These are phyloP conservation scores for Aphis gossypii DNA, from an alignment of 1,140 invertebrate genomes.

Conservation along the genomic window DNA sequence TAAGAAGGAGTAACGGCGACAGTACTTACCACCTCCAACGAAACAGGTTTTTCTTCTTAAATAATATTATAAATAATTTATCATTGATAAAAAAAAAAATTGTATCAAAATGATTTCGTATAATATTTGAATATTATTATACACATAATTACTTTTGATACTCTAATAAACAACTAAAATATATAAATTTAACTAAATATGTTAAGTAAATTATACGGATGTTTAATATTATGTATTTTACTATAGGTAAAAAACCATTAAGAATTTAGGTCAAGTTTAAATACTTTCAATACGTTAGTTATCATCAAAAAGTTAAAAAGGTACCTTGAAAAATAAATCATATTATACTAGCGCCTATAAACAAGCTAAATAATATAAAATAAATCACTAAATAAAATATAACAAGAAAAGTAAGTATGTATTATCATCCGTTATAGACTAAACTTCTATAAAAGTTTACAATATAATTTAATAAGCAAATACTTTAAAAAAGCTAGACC, in stretches of 20 bases:
- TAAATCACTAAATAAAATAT: not conserved
- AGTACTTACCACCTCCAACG: slow-evolving; percentile 7
- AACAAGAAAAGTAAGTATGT: not conserved
- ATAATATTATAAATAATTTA: not conserved
- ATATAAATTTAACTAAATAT: not conserved
- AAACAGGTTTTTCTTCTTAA: not conserved
- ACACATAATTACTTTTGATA: not conserved
- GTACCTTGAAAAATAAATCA: not conserved
- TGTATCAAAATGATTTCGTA: not conserved
- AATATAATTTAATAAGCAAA: not conserved
- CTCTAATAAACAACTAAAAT: not conserved
- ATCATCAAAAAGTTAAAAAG: not conserved
- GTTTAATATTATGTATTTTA: not conserved
- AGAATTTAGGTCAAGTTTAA: slow-evolving; percentile 16
- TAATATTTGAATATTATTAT: not conserved
- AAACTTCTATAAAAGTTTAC: not conserved
- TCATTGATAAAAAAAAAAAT: not conserved
- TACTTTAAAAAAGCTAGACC: not conserved
- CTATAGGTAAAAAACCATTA: not conserved
- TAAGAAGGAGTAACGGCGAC: slow-evolving; percentile 27
- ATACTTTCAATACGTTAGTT: not conserved
- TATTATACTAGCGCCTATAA: not conserved
- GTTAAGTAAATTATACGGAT: not conserved
- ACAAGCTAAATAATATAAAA: not conserved
- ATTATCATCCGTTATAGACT: not conserved